These are phyloP conservation scores for Rhinoraja longicauda DNA, from an alignment of 2,797 vertebrate genomes.

Conservation along the genomic window DNA sequence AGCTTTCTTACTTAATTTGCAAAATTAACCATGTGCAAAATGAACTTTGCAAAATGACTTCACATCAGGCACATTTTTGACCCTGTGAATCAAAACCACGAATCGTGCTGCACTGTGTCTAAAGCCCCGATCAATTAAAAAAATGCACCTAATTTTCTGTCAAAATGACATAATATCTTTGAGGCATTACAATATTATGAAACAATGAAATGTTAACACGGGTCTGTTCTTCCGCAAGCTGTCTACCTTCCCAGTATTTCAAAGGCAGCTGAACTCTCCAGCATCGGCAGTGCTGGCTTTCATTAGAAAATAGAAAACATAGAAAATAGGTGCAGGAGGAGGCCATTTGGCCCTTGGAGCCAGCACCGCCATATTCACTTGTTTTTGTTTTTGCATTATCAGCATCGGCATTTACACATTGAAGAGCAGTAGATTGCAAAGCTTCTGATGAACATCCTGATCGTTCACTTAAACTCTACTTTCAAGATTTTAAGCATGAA, in stretches of 20 bases:
- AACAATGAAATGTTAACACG: neutral
- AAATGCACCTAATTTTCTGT: neutral
- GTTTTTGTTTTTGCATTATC: neutral
- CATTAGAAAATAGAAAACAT: no score
- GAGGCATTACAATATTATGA: no score
- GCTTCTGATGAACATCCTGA: neutral
- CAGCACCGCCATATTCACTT: no score
- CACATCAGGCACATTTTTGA: neutral
- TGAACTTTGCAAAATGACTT: no score
- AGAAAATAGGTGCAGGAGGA: no score
- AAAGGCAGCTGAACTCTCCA: no score
- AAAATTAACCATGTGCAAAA: neutral
- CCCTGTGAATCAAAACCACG: neutral
- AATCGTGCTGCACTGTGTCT: neutral
- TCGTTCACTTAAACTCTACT: no score
- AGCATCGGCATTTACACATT: neutral
- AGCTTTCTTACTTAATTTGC: neutral
- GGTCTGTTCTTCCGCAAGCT: neutral
- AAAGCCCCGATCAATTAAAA: neutral
- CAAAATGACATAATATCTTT: neutral
- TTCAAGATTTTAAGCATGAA: no score
- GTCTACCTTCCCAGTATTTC: no score
- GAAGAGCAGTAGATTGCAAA: neutral
- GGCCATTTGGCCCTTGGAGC: no score
- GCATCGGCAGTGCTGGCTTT: no score